These are phyloP conservation scores for Ellobium chinense DNA, from an alignment of 2,888 invertebrate species.

Conservation along the genomic window DNA sequence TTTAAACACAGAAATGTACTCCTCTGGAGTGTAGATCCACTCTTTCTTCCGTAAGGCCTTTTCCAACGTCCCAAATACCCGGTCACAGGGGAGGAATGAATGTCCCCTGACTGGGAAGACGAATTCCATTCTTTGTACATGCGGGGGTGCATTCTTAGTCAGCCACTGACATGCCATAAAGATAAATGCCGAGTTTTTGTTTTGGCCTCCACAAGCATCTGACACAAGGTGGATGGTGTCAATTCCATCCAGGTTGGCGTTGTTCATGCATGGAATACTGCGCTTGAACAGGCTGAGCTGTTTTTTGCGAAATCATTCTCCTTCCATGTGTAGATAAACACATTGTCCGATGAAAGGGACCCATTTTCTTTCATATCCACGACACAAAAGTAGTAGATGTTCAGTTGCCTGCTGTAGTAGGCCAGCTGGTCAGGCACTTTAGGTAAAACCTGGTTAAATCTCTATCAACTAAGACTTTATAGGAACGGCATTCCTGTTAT, in stretches of 20 bases:
- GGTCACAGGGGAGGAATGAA: slow-evolving; percentile 4
- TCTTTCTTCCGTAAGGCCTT: not conserved
- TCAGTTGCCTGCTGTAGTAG: slow-evolving; percentile 9
- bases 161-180: not conserved
- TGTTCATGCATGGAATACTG: not conserved
- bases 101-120: too few relatives aligned
- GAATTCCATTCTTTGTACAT: too few relatives aligned
- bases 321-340: slow-evolving; percentile 13
- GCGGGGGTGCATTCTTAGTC: too few relatives aligned
- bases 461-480: too few relatives aligned
- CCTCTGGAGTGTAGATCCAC: not conserved
- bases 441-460: not conserved
- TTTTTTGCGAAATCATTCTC: slow-evolving; percentile 2
- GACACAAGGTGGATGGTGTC: not conserved
- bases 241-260: not conserved
- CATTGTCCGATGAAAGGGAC: not conserved
- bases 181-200: not conserved
- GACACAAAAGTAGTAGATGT: not conserved
- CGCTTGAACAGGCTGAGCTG: slow-evolving; percentile 1
- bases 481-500: too few relatives aligned
- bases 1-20: not conserved
- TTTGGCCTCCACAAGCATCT: slow-evolving; percentile 23
- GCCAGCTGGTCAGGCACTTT: not conserved
- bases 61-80: not conserved
- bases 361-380: too few relatives aligned